A percentile compares a stretch with the other conserved stretches of the same genome.
Conservation (phyloP, 2,113 vertebrate species). For the Erythrolamprus reginae region DNA sequence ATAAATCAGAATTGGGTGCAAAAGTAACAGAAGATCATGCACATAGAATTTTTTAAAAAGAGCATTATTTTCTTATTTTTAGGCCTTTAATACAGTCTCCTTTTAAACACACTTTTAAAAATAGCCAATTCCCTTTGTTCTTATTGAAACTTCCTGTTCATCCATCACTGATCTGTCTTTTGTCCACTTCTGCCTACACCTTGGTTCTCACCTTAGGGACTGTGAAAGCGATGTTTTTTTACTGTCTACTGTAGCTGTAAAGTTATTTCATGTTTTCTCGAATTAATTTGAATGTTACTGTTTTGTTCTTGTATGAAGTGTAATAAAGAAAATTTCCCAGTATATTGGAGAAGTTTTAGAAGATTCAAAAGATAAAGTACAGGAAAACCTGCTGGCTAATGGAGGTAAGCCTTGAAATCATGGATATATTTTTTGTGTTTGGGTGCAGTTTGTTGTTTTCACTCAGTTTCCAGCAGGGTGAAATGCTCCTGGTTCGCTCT, state of each 20-base stretch:
- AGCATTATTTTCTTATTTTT: neutral
- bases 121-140: neutral
- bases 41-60: neutral
- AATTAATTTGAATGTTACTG: constrained; percentile 13
- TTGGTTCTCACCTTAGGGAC: neutral
- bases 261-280: constrained; percentile 14
- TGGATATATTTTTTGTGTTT: neutral
- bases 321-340: constrained; percentile 85
- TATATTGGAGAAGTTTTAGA: constrained; percentile 88
- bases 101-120: neutral
- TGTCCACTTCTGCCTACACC: neutral
- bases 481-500: too few species aligned
- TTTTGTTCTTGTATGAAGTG: constrained; percentile 63
- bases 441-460: neutral
- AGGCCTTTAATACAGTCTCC: neutral
- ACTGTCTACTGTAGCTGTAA: constrained; percentile 12
- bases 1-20: neutral
- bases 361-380: constrained; percentile 81
- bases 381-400: constrained; percentile 82
- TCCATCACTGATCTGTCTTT: neutral
- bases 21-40: neutral
- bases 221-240: constrained; percentile 17
- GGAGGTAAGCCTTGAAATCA: constrained; percentile 75
- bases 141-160: neutral
- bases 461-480: constrained; percentile 25